These are phyloP conservation scores for Lagodon rhomboides DNA, from an alignment of 2,797 vertebrate genomes.

Conservation along the genomic window DNA sequence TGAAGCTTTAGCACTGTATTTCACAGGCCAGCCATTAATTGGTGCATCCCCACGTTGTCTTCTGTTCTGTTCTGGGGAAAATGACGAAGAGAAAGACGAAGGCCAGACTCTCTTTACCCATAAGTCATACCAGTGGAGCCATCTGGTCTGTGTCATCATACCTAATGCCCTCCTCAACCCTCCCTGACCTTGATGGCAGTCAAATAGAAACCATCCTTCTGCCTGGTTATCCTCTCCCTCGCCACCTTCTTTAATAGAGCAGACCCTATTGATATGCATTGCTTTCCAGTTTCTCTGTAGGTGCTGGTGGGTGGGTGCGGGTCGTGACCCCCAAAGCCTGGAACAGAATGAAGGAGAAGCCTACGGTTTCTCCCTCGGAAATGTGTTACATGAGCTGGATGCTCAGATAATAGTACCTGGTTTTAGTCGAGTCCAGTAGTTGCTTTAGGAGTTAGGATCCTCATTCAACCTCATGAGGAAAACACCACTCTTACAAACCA, in stretches of 20 bases:
- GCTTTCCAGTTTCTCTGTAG: constrained; percentile 35
- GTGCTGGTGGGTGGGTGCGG: constrained; percentile 34
- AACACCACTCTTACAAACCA: background rate
- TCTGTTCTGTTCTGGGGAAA: constrained; percentile 15
- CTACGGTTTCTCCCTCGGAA: background rate
- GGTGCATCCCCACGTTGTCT: background rate
- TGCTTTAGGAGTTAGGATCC: background rate
- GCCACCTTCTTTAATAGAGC: constrained; percentile 41
- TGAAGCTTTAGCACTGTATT: constrained; percentile 22
- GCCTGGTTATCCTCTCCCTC: constrained; percentile 31
- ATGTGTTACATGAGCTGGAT: constrained; percentile 1
- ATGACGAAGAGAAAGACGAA: constrained; percentile 16
- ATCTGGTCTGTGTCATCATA: constrained; percentile 49
- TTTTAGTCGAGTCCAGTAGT: background rate
- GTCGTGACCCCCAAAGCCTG: constrained; percentile 43
- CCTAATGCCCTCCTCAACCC: constrained; percentile 58
- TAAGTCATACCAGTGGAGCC: constrained; percentile 41
- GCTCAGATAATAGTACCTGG: background rate
- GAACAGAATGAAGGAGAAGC: constrained; percentile 24
- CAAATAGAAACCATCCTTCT: constrained; percentile 43
- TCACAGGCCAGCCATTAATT: constrained; percentile 35
- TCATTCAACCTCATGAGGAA: too few relatives aligned
- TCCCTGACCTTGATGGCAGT: constrained; percentile 45
- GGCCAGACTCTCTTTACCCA: constrained; percentile 13
- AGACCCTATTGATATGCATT: constrained; percentile 70